phyloP scores from a whole-genome alignment of 2,797 vertebrate species.

The Dallia pectoralis region DNA sequence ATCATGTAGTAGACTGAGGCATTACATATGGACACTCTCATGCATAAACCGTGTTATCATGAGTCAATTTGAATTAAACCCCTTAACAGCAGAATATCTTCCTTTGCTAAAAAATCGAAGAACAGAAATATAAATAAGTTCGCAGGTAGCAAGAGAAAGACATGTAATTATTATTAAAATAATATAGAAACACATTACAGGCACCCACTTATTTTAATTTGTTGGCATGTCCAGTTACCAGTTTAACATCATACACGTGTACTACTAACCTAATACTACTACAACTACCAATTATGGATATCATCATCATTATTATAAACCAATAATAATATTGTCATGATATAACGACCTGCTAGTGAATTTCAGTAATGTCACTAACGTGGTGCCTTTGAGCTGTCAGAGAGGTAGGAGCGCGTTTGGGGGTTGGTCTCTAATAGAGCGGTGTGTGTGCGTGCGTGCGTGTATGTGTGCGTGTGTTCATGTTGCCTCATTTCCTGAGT shows the following conservation, averaged over 20 bases:
- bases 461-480: too few species aligned
- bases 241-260: not conserved
- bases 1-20: not conserved
- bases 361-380: conserved; percentile 4
- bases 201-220: not conserved
- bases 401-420: conserved; percentile 41
- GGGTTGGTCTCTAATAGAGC: conserved; percentile 57
- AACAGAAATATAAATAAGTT: not conserved
- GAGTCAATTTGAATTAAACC: not conserved
- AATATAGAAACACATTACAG: not conserved
- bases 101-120: not conserved
- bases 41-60: not conserved
- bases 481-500: conserved; percentile 78
- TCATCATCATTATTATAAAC: not conserved
- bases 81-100: not conserved
- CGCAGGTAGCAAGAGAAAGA: not conserved
- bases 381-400: conserved; percentile 19
- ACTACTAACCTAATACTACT: not conserved
- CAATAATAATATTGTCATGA: conserved; percentile 12
- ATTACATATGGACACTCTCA: not conserved
- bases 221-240: not conserved
- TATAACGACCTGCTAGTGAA: not conserved
- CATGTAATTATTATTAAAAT: too few species aligned
- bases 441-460: too few species aligned
- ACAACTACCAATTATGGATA: not conserved